Percentiles rank a stretch among this genome's conserved stretches.
Evolutionary conservation across 2,113 vertebrate genomes (phyloP).

Genomic region (Atrichornis clamosus): DNA sequence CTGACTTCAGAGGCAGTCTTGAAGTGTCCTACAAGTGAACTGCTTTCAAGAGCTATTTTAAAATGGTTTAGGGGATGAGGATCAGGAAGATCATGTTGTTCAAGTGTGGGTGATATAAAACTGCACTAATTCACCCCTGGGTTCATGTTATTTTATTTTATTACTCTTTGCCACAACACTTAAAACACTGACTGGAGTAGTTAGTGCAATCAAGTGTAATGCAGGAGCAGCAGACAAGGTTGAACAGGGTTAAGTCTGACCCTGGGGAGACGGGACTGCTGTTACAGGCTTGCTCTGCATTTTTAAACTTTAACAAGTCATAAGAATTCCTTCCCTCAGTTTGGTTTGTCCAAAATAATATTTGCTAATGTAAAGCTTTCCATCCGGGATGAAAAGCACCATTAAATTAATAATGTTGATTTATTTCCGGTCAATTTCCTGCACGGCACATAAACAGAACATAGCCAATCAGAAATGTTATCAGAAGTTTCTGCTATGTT

Average conservation of each 20-base stretch:
- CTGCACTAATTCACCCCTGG: neutral
- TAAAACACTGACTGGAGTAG: neutral
- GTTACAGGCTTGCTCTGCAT: neutral
- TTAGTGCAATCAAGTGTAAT: neutral
- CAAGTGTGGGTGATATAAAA: neutral
- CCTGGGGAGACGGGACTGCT: neutral
- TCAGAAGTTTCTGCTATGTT: neutral
- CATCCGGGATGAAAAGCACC: accelerated
- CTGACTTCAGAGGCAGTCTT: neutral
- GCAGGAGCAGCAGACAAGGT: neutral
- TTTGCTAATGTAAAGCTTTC: neutral
- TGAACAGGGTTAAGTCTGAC: neutral
- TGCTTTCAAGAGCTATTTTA: neutral
- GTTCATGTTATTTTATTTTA: neutral
- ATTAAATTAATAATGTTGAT: neutral
- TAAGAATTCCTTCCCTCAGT: neutral
- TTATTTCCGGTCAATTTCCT: neutral
- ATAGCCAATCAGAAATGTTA: neutral
- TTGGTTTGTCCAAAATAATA: neutral
- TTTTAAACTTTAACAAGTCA: neutral
- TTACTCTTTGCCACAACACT: neutral
- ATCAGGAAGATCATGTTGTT: neutral
- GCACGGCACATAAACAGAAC: neutral
- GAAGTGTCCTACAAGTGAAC: neutral
- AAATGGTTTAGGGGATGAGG: neutral